A percentile compares a stretch with the other conserved stretches of the same genome.
Conservation (phyloP, 2,797 vertebrate genomes). For the Scolopax bukidnonensis region DNA sequence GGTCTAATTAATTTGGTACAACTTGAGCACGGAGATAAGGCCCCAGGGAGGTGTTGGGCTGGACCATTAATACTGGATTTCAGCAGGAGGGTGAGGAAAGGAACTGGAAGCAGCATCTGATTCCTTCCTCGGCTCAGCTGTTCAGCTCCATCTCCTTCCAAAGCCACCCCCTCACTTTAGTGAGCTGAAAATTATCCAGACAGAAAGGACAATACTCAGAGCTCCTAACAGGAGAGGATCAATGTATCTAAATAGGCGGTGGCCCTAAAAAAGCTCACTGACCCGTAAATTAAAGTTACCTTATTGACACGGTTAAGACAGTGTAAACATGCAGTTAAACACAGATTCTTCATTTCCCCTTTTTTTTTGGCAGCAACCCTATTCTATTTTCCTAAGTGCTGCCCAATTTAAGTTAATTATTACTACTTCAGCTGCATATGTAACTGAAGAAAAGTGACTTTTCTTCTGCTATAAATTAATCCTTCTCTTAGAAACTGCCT, state of each 20-base stretch:
- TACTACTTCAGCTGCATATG: not conserved
- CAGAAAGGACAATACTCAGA: not conserved
- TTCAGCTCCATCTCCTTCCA: not conserved
- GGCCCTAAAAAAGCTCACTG: not conserved
- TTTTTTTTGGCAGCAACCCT: not conserved
- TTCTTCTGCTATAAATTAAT: conserved; percentile 8
- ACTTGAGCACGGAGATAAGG: conserved; percentile 17
- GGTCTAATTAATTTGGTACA: conserved; percentile 61
- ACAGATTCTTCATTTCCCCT: not conserved
- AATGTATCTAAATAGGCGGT: not conserved
- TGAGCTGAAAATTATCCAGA: not conserved
- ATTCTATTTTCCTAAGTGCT: conserved; percentile 1
- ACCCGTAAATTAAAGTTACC: conserved; percentile 1
- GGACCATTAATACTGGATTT: not conserved
- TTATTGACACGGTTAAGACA: not conserved
- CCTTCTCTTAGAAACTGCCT: conserved; percentile 41
- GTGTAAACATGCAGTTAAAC: not conserved
- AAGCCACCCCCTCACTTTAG: not conserved
- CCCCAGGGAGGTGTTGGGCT: not conserved
- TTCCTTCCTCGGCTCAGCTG: not conserved
- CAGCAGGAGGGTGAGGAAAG: not conserved
- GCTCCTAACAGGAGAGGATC: conserved; percentile 12
- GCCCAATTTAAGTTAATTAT: conserved; percentile 1
- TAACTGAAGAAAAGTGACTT: not conserved
- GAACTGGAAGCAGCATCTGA: not conserved